Evolutionary conservation across 2,797 vertebrate genomes (phyloP), one percentile per base, ranked within the genome.

Genomic region (Sebastes minor): DNA sequence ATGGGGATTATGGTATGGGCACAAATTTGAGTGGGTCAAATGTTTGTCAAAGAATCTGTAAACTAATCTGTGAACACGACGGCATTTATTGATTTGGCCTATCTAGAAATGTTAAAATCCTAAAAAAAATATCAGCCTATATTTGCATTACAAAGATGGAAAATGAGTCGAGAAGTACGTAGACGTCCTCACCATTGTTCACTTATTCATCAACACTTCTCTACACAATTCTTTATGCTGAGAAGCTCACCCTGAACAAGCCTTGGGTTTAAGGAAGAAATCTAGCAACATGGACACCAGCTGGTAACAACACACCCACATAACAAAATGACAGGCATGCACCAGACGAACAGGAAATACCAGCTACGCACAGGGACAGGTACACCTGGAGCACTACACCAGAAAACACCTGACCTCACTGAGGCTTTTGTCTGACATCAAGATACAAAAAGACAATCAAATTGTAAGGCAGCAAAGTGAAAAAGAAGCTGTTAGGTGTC

Each of bases 261-360:
- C 66, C 10, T 70, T 8, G 10, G 22, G 46, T 55, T 53, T 30
- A 35, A 81, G 55, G 42, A 69, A 22, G 63, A 72, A 77, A 74
- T 30, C 8, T 38, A 33, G 25, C 32, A 32, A 75, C 63, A 66
- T n/a, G 13, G 72, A 82, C 25, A 78, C 62, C 42, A 81, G 75
- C 74, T 81, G 81, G 46, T 77, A 74, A 46, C 12, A 74, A 80
- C 86, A 91, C 88, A 80, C 80, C 80, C 81, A 72, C 14, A 68
- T 46, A 25, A 56, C 23, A 42, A 65, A 75, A 74, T 72, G 77
- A 72, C 46, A 87, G 16, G 10, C 81, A 84, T 20, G 77, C 60
- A 86, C 82, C 74, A 38, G 76, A 85, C 83, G 75, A 88, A 92
- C 92, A 2, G 83, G 93, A 94, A 93, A 90, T 81, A 89, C 92